These are phyloP conservation scores for Isoperla grammatica DNA, from an alignment of 2,888 invertebrate genomes.

Conservation along the genomic window DNA sequence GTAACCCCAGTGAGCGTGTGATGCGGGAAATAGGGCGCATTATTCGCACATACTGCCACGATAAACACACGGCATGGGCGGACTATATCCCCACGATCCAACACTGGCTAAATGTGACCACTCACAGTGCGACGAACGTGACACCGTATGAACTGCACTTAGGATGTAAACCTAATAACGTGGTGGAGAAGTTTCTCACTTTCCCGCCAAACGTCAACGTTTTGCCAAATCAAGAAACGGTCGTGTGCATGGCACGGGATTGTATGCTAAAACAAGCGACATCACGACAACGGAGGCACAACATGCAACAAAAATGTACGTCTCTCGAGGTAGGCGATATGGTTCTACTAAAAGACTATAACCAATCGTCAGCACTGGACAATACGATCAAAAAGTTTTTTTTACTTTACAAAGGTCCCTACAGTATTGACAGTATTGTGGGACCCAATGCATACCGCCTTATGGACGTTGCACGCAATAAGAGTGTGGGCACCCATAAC, in stretches of 20 bases:
- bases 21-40: constrained; percentile 3
- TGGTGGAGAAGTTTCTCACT: neutral
- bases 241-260: neutral
- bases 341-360: neutral
- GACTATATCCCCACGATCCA: neutral
- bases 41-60: neutral
- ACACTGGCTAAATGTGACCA: neutral
- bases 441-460: constrained; percentile 1
- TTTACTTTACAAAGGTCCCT: neutral
- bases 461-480: too few relatives aligned
- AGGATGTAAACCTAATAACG: neutral
- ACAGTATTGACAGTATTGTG: neutral
- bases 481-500: too few relatives aligned
- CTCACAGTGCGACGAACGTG: neutral
- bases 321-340: neutral
- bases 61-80: neutral
- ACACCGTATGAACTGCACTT: neutral
- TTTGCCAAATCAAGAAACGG: neutral
- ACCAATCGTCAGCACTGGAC: constrained; percentile 2
- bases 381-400: constrained; percentile 8
- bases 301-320: neutral
- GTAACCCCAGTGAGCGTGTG: constrained; percentile 2
- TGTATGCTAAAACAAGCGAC: neutral
- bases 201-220: neutral
- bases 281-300: neutral